These are phyloP conservation scores for Bovichtus diacanthus DNA, from an alignment of 2,797 vertebrate species.

Conservation along the genomic window DNA sequence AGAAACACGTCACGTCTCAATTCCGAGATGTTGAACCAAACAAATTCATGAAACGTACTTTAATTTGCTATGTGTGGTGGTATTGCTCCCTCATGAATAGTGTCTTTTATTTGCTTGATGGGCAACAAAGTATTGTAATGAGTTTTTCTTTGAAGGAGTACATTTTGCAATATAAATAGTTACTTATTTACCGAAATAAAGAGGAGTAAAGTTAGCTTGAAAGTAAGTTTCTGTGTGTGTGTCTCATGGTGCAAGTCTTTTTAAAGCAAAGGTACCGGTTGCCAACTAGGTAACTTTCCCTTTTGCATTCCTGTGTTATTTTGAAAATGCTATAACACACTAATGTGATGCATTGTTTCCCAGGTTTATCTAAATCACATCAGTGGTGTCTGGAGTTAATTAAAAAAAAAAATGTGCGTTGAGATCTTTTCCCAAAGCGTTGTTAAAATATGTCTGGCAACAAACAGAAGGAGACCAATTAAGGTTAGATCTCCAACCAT, in stretches of 20 bases:
- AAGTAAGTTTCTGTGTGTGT: not conserved
- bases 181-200: no score
- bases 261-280: not conserved
- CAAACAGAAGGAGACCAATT: constrained; percentile 35
- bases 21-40: not conserved
- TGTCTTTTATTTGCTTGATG: not conserved
- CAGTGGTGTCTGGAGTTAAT: constrained; percentile 9
- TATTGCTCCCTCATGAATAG: not conserved
- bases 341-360: constrained; percentile 21
- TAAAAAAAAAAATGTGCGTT: not conserved
- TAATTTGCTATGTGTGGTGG: not conserved
- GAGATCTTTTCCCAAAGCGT: constrained; percentile 12
- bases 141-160: not conserved
- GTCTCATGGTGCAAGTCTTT: not conserved
- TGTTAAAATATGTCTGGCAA: constrained; percentile 11
- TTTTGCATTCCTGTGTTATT: not conserved
- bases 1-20: not conserved
- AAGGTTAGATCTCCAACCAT: constrained; percentile 41
- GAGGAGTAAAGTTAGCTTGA: not conserved
- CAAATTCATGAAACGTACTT: not conserved
- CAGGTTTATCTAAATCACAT: constrained; percentile 29
- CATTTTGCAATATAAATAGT: not conserved
- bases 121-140: not conserved
- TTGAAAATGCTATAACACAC: not conserved
- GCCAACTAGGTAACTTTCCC: not conserved